A percentile compares a stretch with the other conserved stretches of the same genome.
These are phyloP conservation scores for Pteropus alecto DNA, from an alignment of 2,113 vertebrate species.

Conservation along the genomic window DNA sequence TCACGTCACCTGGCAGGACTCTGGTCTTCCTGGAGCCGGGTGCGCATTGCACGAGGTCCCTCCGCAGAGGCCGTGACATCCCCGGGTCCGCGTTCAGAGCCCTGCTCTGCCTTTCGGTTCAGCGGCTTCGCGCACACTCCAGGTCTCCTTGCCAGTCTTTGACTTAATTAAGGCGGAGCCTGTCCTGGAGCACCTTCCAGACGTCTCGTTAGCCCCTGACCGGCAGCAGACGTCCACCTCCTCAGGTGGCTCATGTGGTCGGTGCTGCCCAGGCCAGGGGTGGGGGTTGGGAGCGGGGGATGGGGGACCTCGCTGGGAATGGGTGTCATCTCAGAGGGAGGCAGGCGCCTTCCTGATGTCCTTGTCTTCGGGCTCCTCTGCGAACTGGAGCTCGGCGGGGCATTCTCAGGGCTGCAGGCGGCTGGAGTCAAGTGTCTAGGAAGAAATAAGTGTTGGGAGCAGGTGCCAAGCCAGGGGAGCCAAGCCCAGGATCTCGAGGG, in stretches of 20 bases:
- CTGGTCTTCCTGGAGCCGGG: fast-evolving
- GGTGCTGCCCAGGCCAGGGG: too few species aligned
- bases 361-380: not conserved
- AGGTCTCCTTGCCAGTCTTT: not conserved
- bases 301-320: too few species aligned
- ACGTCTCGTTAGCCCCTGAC: fast-evolving
- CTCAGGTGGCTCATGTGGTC: not conserved
- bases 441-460: not conserved
- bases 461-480: not conserved
- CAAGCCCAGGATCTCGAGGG: fast-evolving
- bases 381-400: not conserved
- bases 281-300: too few species aligned
- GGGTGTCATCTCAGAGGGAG: too few species aligned
- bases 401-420: fast-evolving
- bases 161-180: fast-evolving
- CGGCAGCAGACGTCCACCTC: fast-evolving
- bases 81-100: not conserved
- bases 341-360: too few species aligned
- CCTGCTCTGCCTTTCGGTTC: too few species aligned
- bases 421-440: not conserved
- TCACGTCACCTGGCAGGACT: not conserved
- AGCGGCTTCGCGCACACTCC: not conserved
- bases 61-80: fast-evolving
- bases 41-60: fast-evolving
- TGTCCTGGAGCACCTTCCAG: not conserved